Evolutionary conservation across 2,113 vertebrate species (phyloP).

Genomic region (Pipa parva): DNA sequence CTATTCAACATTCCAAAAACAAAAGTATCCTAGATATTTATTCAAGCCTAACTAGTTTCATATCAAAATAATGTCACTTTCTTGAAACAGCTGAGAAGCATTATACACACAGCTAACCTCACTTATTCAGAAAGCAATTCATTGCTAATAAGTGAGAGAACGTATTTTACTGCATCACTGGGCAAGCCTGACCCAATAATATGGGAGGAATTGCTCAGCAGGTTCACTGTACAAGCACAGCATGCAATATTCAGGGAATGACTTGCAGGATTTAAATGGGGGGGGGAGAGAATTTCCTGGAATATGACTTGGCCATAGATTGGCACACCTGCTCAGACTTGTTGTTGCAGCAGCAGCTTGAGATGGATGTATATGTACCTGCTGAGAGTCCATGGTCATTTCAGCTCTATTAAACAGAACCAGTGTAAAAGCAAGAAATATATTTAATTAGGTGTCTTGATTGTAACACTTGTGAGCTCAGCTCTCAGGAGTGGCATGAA

Average conservation of each 20-base stretch:
- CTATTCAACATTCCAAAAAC: background rate
- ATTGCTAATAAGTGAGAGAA: background rate
- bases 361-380: constrained; percentile 37
- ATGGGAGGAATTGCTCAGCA: background rate
- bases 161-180: background rate
- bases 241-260: background rate
- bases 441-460: constrained; percentile 52
- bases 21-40: background rate
- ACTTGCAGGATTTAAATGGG: background rate
- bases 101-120: background rate
- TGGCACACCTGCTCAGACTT: background rate
- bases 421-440: constrained; percentile 44
- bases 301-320: background rate
- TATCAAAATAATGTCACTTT: background rate
- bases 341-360: constrained; percentile 46
- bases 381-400: constrained; percentile 10
- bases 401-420: constrained; percentile 46
- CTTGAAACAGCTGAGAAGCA: background rate
- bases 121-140: background rate
- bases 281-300: background rate
- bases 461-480: constrained; percentile 47
- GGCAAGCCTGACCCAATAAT: background rate
- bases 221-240: background rate
- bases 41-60: background rate
- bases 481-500: constrained; percentile 49